Conservation (phyloP, 2,888 invertebrate genomes). For the Scrobipalpa costella region DNA sequence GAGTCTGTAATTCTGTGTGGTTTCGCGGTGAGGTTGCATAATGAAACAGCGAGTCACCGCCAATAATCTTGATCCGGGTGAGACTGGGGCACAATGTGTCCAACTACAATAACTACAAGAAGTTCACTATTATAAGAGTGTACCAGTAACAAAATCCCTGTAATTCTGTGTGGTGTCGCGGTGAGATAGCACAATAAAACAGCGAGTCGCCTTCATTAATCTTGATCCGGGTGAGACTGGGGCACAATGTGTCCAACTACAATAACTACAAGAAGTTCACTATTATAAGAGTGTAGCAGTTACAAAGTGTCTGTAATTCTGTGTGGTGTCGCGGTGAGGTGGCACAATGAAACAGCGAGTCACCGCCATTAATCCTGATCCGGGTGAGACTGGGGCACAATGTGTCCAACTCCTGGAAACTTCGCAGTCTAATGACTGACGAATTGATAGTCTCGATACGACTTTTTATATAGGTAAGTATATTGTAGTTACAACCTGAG, state of each 20-base stretch:
- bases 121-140: too few species aligned
- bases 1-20: neutral
- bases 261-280: too few species aligned
- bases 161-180: neutral
- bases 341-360: constrained; percentile 32
- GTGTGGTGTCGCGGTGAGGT: constrained; percentile 1
- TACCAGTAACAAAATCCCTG: neutral
- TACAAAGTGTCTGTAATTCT: neutral
- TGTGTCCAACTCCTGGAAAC: constrained; percentile 35
- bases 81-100: constrained; percentile 29
- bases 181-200: constrained; percentile 22
- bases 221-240: constrained; percentile 37
- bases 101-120: too few species aligned
- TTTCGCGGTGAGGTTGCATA: constrained; percentile 15
- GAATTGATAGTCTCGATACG: constrained; percentile 2
- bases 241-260: constrained; percentile 31
- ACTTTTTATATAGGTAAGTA: neutral
- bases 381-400: constrained; percentile 29
- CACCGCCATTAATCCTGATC: constrained; percentile 46
- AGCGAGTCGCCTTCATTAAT: constrained; percentile 43
- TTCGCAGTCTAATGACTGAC: constrained; percentile 12
- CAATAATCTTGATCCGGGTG: constrained; percentile 45
- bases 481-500: neutral
- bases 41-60: constrained; percentile 35
- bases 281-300: too few species aligned